Evolutionary conservation across 2,888 invertebrate genomes (phyloP).

Genomic region (Belgica antarctica): DNA sequence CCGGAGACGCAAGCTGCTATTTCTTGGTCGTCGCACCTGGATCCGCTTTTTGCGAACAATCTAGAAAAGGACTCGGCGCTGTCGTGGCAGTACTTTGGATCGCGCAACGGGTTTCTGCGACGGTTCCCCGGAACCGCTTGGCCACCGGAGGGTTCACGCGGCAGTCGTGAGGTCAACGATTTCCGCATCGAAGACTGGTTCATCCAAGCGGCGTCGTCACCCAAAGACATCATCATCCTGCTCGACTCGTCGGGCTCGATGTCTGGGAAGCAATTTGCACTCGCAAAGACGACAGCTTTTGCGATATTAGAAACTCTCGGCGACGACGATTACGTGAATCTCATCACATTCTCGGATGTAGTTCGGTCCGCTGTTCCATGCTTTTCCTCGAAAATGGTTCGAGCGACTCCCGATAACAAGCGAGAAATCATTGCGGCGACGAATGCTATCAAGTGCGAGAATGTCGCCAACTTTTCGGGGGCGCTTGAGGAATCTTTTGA

Average conservation of each 20-base stretch:
- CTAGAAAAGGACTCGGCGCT: conserved; percentile 85
- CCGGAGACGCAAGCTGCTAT: conserved; percentile 83
- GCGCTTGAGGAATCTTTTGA: conserved; percentile 92
- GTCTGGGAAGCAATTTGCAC: conserved; percentile 75
- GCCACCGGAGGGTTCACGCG: conserved; percentile 59
- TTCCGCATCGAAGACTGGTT: conserved; percentile 94
- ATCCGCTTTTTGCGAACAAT: conserved; percentile 85
- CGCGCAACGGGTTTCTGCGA: conserved; percentile 90
- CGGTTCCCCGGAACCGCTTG: conserved; percentile 79
- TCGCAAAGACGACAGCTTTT: conserved; percentile 84
- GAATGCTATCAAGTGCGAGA: conserved; percentile 69
- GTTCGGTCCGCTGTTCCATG: conserved; percentile 84
- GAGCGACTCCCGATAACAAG: conserved; percentile 80
- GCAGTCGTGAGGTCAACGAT: conserved; percentile 84
- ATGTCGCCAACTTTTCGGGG: conserved; percentile 87
- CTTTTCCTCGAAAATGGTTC: conserved; percentile 79
- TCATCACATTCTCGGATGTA: conserved; percentile 83
- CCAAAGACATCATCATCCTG: conserved; percentile 89
- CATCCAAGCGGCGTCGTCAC: conserved; percentile 93
- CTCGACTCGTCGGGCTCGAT: conserved; percentile 89
- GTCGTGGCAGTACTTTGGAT: conserved; percentile 99
- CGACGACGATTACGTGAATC: conserved; percentile 95
- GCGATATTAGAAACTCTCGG: conserved; percentile 91
- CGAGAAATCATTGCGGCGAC: conserved; percentile 76
- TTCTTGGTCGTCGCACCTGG: conserved; percentile 91